Base-by-base conservation (phyloP, 2,888 invertebrate genomes). In the Agonum fuliginosum region DNA sequence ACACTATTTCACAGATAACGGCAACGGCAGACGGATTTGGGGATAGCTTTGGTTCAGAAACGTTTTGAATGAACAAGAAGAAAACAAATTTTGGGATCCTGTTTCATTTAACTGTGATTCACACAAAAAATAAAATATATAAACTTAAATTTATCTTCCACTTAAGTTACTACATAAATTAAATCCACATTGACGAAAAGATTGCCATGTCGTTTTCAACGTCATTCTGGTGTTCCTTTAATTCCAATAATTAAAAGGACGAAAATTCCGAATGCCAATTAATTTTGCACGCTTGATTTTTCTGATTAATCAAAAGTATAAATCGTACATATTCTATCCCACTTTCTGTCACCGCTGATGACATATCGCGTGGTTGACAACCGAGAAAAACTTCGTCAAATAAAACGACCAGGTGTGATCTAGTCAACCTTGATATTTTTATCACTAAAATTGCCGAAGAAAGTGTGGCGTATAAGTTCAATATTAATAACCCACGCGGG, bases 401-500 rank as follows among this genome's bases (percentile, higher is more conserved):
- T 69, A 69, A 69, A 69, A 46, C 24, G 20, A 69, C 22, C 24
- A 69, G 69, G 69, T 69, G 69, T 27, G 20, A 22, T 69, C 30
- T 62, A 30, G 58, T 69, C 69, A 46, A 24, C 69, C 69, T 69
- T 69, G 69, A 69, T 69, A 24, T 69, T 69, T 43, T 69, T 69
- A 20, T 69, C 46, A 69, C 8, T 58, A 43, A 69, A 43, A 14
- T 22, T 69, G 10, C 22, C 14, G 12, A 24, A 24, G 43, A 27
- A 58, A 24, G 46, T 43, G 1, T 8, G 12, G 12, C 27, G 14
- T 27, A 51, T 27, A 58, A 58, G 27, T 58, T 58, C 27, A 58
- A 58, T 58, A 58, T 30, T 27, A 12, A n/a, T 12, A 27, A n/a
- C 58, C 30, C 6, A 48, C 58, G 19, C 14, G 10, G 2, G 8